Evolutionary conservation across 2,888 invertebrate species (phyloP).

Genomic region (Kuschelorhynchus macadamiae): DNA sequence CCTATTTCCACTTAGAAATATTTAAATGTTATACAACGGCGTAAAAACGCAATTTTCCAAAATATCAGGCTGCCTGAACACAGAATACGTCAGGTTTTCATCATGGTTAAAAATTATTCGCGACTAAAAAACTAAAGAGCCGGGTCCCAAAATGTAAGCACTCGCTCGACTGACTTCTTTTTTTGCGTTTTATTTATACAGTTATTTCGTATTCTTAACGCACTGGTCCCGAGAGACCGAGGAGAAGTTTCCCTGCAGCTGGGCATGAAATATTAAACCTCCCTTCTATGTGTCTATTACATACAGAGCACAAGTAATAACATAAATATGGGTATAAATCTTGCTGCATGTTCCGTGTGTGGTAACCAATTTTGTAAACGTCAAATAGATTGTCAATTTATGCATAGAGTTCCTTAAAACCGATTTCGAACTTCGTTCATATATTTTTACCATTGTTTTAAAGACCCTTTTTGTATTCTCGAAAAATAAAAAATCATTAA

Average conservation of each 20-base stretch:
- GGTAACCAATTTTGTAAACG: conserved; percentile 40
- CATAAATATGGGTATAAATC: conserved; percentile 53
- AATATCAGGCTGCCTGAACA: no score
- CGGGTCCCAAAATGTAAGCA: background rate
- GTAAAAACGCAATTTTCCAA: no score
- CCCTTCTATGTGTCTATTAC: conserved; percentile 61
- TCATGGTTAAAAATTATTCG: no score
- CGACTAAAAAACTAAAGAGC: no score
- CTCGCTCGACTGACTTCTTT: conserved; percentile 4
- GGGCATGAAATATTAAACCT: conserved; percentile 66
- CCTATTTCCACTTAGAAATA: no score
- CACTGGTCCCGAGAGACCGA: conserved; percentile 61
- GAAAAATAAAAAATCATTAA: no score
- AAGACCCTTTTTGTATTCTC: no score
- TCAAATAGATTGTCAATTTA: conserved; percentile 41
- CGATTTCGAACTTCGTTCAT: no score
- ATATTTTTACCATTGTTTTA: no score
- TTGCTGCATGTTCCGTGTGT: conserved; percentile 28
- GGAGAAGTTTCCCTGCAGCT: conserved; percentile 62
- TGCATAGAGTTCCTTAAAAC: background rate
- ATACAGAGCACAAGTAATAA: conserved; percentile 54
- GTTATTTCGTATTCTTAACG: conserved; percentile 63
- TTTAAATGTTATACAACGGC: no score
- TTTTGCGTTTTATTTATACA: conserved; percentile 46
- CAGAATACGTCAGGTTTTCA: no score